A percentile compares a stretch with the other conserved stretches of the same genome.
phyloP scores from a whole-genome alignment of 2,888 invertebrate genomes.

The Cheilosia pagana region DNA sequence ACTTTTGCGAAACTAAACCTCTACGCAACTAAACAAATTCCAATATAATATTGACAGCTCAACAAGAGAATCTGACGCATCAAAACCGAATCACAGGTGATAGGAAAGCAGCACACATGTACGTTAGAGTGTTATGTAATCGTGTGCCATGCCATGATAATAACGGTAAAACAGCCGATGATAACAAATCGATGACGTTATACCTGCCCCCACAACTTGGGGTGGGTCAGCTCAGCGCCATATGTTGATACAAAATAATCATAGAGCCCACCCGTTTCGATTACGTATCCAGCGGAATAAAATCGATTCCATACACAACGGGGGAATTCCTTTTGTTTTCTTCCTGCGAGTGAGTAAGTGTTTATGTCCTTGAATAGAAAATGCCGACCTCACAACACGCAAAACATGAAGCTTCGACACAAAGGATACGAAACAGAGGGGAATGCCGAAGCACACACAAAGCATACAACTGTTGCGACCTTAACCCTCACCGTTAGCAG shows the following conservation, averaged over 20 bases:
- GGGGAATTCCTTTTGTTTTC: slow-evolving; percentile 27
- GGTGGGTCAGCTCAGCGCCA: slow-evolving; percentile 47
- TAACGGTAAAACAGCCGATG: not conserved
- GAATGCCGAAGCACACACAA: slow-evolving; percentile 7
- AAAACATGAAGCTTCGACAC: slow-evolving; percentile 25
- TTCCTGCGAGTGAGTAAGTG: slow-evolving; percentile 7
- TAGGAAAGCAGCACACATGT: slow-evolving; percentile 36
- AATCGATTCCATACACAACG: slow-evolving; percentile 1
- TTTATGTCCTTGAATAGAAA: slow-evolving; percentile 55
- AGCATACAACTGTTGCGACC: slow-evolving; percentile 36
- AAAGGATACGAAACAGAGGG: slow-evolving; percentile 27
- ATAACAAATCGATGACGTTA: slow-evolving; percentile 65
- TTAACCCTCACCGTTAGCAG: slow-evolving; percentile 66
- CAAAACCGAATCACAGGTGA: slow-evolving; percentile 33
- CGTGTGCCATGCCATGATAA: slow-evolving; percentile 1
- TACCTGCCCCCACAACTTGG: slow-evolving; percentile 20
- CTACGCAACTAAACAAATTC: not conserved
- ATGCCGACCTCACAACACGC: slow-evolving; percentile 53
- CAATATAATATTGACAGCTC: slow-evolving; percentile 18
- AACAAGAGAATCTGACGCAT: slow-evolving; percentile 25
- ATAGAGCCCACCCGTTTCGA: slow-evolving; percentile 15
- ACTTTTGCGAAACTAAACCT: not conserved
- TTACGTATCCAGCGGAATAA: slow-evolving; percentile 7
- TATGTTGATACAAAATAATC: not conserved
- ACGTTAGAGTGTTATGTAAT: slow-evolving; percentile 26